Percentiles rank a stretch among this genome's conserved stretches.
These are phyloP conservation scores for Nomada ruficornis DNA, from an alignment of 2,888 invertebrate species.

Conservation along the genomic window DNA sequence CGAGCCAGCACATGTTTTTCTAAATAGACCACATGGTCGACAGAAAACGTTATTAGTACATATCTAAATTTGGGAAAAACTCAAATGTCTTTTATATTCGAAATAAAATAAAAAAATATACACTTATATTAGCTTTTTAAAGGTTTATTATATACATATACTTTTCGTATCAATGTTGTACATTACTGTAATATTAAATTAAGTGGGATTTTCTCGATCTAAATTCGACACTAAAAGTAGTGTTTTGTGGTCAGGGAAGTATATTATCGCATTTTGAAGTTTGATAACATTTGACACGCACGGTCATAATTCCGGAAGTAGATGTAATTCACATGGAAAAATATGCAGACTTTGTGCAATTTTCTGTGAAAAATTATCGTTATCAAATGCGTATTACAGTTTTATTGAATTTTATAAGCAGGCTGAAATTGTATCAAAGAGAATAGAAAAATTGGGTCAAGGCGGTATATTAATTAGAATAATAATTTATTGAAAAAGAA, in stretches of 20 bases:
- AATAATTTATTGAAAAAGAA: conserved; percentile 71
- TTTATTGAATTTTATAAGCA: conserved; percentile 19
- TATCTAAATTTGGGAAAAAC: background rate
- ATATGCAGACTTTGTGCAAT: conserved; percentile 7
- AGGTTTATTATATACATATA: background rate
- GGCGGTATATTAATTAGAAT: conserved; percentile 55
- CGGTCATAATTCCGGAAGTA: conserved; percentile 60
- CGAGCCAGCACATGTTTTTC: conserved; percentile 3
- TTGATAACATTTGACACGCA: conserved; percentile 75
- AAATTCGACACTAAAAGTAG: conserved; percentile 14
- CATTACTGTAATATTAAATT: background rate
- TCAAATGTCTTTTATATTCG: conserved; percentile 8
- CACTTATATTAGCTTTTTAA: background rate
- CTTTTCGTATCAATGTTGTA: background rate
- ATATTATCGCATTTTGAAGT: conserved; percentile 58
- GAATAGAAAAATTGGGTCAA: conserved; percentile 38
- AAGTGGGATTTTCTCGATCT: background rate
- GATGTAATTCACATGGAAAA: conserved; percentile 34
- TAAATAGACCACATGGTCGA: conserved; percentile 21
- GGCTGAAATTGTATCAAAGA: conserved; percentile 16
- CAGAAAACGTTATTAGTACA: background rate
- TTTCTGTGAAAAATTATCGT: conserved; percentile 17
- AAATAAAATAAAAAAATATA: background rate
- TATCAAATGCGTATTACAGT: conserved; percentile 29
- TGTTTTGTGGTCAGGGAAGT: conserved; percentile 11